Percentiles rank a stretch among this genome's conserved stretches.
Evolutionary conservation across 2,888 invertebrate genomes (phyloP).

Genomic region (Ceratothoa steindachneri): DNA sequence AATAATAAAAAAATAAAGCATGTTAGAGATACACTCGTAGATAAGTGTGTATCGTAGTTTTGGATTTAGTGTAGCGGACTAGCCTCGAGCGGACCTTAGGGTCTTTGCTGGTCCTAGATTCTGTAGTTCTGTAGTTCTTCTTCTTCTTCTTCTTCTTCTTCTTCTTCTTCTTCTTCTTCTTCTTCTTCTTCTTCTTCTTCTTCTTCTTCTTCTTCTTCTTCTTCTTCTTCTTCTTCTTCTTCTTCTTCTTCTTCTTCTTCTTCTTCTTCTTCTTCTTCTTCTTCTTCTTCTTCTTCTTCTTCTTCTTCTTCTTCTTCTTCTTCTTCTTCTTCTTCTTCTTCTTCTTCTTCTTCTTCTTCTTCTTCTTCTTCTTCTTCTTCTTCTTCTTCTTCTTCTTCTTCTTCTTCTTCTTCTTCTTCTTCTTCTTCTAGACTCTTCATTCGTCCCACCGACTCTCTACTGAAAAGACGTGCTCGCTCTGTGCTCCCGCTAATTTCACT

Average conservation of each 20-base stretch:
- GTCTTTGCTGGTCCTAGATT: no score
- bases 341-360: not conserved
- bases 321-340: constrained; percentile 1
- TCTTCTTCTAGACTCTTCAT: not conserved
- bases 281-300: not conserved
- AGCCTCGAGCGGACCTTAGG: no score
- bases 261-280: not conserved
- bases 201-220: not conserved
- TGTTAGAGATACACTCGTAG: no score
- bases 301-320: not conserved
- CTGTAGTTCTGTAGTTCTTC: not conserved
- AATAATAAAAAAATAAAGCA: no score
- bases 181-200: constrained; percentile 2
- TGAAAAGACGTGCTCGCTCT: no score
- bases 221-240: not conserved
- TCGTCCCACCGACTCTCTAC: no score
- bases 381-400: not conserved
- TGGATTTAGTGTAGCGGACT: no score
- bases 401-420: not conserved
- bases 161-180: not conserved
- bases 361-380: not conserved
- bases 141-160: not conserved
- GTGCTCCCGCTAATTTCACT: no score
- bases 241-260: not conserved
- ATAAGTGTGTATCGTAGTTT: no score